Evolutionary conservation across 35 echinoderm and acorn worm genomes (phyloP).

Genomic region (Eucidaris tribuloides): DNA sequence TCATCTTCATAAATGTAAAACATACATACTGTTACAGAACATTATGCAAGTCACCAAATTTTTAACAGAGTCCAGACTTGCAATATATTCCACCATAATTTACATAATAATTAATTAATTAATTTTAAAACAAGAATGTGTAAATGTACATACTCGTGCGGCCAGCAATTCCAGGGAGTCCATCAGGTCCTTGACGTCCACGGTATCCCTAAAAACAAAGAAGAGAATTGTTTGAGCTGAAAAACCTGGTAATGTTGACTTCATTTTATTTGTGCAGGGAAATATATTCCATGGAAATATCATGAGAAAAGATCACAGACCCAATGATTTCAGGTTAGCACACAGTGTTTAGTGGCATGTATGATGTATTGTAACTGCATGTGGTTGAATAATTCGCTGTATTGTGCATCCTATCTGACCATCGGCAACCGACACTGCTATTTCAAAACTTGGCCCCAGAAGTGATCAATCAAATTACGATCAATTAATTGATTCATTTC

Average conservation of each 20-base stretch:
- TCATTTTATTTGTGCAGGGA: neutral
- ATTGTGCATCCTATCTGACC: too few species aligned
- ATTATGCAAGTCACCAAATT: neutral
- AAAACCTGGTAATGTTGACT: neutral
- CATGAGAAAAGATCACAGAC: neutral
- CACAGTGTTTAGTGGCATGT: too few species aligned
- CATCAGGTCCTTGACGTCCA: slow-evolving; percentile 44
- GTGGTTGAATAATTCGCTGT: too few species aligned
- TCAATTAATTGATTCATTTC: too few species aligned
- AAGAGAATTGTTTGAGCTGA: neutral
- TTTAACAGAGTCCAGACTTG: neutral
- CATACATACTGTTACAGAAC: neutral
- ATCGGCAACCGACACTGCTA: too few species aligned
- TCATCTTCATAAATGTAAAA: neutral
- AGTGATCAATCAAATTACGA: too few species aligned
- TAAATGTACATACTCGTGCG: neutral
- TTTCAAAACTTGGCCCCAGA: too few species aligned
- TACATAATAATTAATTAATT: neutral
- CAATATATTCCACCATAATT: neutral
- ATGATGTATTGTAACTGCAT: too few species aligned
- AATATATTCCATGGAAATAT: neutral
- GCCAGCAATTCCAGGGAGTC: slow-evolving; percentile 42
- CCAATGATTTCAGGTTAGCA: neutral
- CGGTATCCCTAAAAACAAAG: neutral
- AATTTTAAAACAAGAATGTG: neutral